phyloP scores from a whole-genome alignment of 2,113 vertebrate species.

The Ornithorhynchus anatinus region DNA sequence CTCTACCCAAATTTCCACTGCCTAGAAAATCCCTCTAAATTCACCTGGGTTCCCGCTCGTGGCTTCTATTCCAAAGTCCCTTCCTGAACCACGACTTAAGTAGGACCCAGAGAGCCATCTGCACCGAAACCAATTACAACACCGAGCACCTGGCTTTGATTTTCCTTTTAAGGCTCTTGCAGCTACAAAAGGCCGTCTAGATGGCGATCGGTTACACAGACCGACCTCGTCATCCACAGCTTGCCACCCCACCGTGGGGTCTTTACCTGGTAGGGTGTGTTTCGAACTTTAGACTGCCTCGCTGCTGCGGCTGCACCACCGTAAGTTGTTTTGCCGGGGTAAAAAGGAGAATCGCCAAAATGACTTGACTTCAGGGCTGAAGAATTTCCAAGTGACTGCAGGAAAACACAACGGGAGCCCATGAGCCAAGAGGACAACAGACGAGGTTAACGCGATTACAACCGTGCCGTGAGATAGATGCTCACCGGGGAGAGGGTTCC shows the following conservation, averaged over 20 bases:
- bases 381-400: slow-evolving; percentile 83
- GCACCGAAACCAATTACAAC: no score
- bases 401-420: slow-evolving; percentile 22
- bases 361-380: slow-evolving; percentile 88
- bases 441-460: slow-evolving; percentile 21
- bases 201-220: no score
- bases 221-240: no score
- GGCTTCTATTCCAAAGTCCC: no score
- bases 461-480: slow-evolving; percentile 24
- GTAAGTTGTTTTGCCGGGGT: slow-evolving; percentile 94
- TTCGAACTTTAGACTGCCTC: slow-evolving; percentile 71
- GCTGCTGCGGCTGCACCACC: slow-evolving; percentile 89
- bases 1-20: no score
- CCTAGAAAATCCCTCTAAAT: no score
- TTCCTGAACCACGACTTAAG: no score
- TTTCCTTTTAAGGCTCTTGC: no score
- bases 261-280: slow-evolving; percentile 87
- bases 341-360: slow-evolving; percentile 94
- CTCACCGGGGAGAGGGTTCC: slow-evolving; percentile 89
- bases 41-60: no score
- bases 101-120: no score
- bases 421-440: slow-evolving; percentile 42
- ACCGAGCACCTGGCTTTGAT: no score
- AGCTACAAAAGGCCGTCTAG: no score
- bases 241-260: neutral